Evolutionary conservation across 1,140 invertebrate genomes (phyloP).

Genomic region (Aphelinus certus): DNA sequence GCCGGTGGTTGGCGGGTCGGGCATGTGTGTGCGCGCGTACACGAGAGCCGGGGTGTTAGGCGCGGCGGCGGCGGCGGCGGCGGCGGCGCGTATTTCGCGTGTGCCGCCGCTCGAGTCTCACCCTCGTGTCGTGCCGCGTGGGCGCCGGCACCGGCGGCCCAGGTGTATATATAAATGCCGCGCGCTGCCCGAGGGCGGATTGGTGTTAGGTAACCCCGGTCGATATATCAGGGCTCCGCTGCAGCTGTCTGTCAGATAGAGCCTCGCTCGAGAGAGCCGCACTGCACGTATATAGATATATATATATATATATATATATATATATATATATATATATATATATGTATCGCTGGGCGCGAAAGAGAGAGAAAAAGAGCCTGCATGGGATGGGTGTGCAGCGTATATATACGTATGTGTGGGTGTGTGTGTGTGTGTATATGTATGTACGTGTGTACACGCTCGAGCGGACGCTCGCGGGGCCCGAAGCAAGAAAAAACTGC

Average conservation of each 20-base stretch:
- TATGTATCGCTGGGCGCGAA: no score
- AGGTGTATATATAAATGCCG: slow-evolving; percentile 35
- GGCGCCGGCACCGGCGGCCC: background rate
- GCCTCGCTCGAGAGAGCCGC: no score
- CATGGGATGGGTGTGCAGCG: no score
- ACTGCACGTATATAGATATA: no score
- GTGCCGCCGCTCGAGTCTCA: no score
- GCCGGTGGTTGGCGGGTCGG: background rate
- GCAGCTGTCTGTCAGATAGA: slow-evolving; percentile 63
- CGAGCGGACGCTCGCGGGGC: background rate
- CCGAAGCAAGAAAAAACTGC: slow-evolving; percentile 52
- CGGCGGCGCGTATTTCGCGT: no score
- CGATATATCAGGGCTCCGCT: slow-evolving; percentile 64
- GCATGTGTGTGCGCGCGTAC: slow-evolving; percentile 1
- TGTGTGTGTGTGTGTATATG: background rate
- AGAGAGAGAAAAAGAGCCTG: no score
- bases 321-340: no score
- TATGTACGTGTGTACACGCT: background rate
- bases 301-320: no score
- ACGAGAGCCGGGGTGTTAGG: slow-evolving; percentile 11
- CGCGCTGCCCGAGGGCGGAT: slow-evolving; percentile 24
- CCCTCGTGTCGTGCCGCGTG: no score
- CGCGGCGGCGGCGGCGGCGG: background rate
- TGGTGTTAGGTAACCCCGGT: slow-evolving; percentile 49
- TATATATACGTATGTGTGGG: background rate